Percentiles rank a stretch among this genome's conserved stretches.
Conservation (phyloP, 2,113 vertebrate genomes). For the Thalassoma bifasciatum region DNA sequence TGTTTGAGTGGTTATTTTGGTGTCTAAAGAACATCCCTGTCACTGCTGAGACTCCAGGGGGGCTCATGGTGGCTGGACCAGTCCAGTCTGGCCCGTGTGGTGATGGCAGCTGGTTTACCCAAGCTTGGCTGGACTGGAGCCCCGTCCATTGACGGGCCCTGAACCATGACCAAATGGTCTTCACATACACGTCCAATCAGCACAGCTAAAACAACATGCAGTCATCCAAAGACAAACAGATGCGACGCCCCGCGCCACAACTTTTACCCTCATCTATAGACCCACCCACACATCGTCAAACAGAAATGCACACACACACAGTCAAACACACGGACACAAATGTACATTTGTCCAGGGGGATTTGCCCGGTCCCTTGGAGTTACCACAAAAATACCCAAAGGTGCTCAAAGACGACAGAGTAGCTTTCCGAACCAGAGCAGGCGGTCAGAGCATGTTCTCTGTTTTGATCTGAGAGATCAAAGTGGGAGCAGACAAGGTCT, state of each 20-base stretch:
- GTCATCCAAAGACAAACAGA: conserved; percentile 78
- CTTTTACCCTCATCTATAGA: conserved; percentile 38
- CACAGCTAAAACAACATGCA: conserved; percentile 80
- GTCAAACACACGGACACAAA: too few relatives aligned
- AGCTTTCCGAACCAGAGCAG: too few relatives aligned
- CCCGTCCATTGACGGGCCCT: conserved; percentile 66
- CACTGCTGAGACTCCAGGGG: conserved; percentile 34
- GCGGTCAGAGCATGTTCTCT: too few relatives aligned
- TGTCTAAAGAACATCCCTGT: conserved; percentile 22
- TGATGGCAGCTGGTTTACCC: conserved; percentile 69
- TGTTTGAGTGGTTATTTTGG: conserved; percentile 23
- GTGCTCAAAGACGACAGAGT: too few relatives aligned
- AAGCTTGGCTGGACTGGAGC: conserved; percentile 58
- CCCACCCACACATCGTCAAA: conserved; percentile 16
- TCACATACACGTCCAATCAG: conserved; percentile 72
- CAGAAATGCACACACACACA: not conserved
- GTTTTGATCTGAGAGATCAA: too few relatives aligned
- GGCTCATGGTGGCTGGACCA: conserved; percentile 40
- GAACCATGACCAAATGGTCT: conserved; percentile 77
- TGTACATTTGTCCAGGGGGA: too few relatives aligned
- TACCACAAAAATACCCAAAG: too few relatives aligned
- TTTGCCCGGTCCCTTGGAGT: too few relatives aligned
- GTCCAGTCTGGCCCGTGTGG: conserved; percentile 55
- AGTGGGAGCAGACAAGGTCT: too few relatives aligned
- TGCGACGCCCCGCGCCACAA: conserved; percentile 56